Percentiles rank a stretch among this genome's conserved stretches.
Conservation (phyloP, 2,113 vertebrate species). For the Lamprologus sp. region DNA sequence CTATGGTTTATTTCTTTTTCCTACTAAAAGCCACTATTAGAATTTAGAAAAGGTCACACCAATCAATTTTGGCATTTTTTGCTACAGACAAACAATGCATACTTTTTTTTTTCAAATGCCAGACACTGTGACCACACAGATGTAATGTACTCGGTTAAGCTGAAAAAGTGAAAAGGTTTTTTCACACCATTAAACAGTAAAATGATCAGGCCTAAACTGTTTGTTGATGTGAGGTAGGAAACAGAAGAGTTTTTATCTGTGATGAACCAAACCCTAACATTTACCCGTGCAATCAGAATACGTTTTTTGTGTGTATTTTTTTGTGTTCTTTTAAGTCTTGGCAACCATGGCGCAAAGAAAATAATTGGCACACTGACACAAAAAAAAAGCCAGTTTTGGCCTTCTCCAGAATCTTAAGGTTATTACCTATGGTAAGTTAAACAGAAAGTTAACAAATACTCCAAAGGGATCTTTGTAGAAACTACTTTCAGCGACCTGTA, state of each 20-base stretch:
- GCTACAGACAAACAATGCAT: not conserved
- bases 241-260: not conserved
- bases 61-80: not conserved
- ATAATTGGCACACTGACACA: not conserved
- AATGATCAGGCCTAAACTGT: not conserved
- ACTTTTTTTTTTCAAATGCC: not conserved
- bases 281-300: not conserved
- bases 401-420: not conserved
- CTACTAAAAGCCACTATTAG: not conserved
- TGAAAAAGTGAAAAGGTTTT: not conserved
- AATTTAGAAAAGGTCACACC: constrained; percentile 10
- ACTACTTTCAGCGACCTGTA: not conserved
- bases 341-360: not conserved
- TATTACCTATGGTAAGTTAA: not conserved
- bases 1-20: not conserved
- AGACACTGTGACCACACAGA: not conserved
- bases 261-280: not conserved
- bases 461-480: not conserved
- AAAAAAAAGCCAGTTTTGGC: not conserved
- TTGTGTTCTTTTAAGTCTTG: not conserved
- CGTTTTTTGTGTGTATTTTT: not conserved
- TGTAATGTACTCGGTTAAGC: not conserved
- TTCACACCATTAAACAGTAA: not conserved
- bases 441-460: not conserved
- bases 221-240: not conserved